Evolutionary conservation across 1,140 invertebrate species (phyloP).

Genomic region (Globodera rostochiensis): DNA sequence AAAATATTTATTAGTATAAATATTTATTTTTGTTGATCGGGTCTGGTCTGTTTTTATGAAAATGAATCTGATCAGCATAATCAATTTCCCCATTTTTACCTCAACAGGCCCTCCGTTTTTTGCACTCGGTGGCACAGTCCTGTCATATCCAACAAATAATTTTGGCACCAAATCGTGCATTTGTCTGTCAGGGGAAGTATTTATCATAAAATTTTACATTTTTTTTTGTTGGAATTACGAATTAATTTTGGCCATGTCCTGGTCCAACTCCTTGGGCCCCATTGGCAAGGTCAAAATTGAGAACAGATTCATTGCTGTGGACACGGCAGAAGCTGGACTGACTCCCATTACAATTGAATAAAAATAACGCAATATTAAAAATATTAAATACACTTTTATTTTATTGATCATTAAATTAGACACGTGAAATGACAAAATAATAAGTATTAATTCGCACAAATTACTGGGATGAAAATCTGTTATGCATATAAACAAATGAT

Average conservation of each 20-base stretch:
- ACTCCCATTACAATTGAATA: conserved; percentile 3
- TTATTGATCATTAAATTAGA: too few species aligned
- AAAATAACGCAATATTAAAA: too few species aligned
- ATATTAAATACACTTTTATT: too few species aligned
- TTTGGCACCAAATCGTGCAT: conserved; percentile 27
- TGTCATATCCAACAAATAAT: conserved; percentile 18
- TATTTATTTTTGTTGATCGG: neutral
- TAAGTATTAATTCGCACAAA: too few species aligned
- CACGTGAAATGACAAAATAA: too few species aligned
- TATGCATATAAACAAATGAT: too few species aligned
- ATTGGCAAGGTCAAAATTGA: conserved; percentile 22
- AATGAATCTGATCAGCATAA: too few species aligned
- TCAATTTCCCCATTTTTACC: neutral
- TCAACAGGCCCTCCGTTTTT: conserved; percentile 18
- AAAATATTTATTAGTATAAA: neutral
- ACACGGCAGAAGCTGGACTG: conserved; percentile 12
- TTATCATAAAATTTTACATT: neutral
- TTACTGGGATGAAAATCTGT: too few species aligned
- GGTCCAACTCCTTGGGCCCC: conserved; percentile 13
- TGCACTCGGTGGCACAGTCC: neutral
- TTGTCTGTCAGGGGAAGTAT: neutral
- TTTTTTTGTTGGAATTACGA: neutral
- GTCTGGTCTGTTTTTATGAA: too few species aligned
- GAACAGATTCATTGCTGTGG: conserved; percentile 29
- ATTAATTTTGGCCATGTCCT: conserved; percentile 16